Base-by-base conservation (phyloP, 2,113 vertebrate species). In the Ophthalmotilapia sp. region DNA sequence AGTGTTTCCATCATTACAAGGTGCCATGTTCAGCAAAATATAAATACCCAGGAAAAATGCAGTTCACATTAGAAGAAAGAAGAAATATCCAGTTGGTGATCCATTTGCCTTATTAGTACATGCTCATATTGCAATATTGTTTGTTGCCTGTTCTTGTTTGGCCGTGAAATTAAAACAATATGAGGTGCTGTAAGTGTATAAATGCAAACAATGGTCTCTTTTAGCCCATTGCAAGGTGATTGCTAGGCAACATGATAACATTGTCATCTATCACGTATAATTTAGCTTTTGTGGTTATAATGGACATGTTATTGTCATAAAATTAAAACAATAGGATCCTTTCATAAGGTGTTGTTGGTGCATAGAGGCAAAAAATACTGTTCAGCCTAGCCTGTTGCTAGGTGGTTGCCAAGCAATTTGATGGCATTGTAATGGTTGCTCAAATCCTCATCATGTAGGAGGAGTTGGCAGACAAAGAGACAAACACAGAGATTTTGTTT, bases 21-120 rank as follows among this genome's bases (percentile, higher is more conserved):
- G 11, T 60, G 56, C 87, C 56, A 84, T 83, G 75, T 83, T 84
- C 56, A 89, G 89, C 85, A 85, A 90, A 89, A 80, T 84, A 81
- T 89, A 90, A 75, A 70, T 70, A 53, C 65, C 38, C 29, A 17
- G 14, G 19, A 12, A 60, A 29, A 29, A 56, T 70, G 17, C 9
- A 60, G 31, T 19, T 13, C 26, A 70, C 82, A 45, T 88, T 23
- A 19, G 33, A 81, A 58, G 11, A 79, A 51, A 53, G 4, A 26
- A 77, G 3, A 56, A 21, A 38, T 29, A 42, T 79, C 3, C 7
- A 55, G 70, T 77, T 23, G 8, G 70, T 49, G 9, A 49, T 77
- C 40, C 42, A 77, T 77, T 77, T 31, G 23, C 10, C 14, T 49
- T 77, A 49, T 29, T 31, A 49, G 9, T 77, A 31, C 42, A 2